Conservation (phyloP, 2,113 vertebrate species). For the Poicephalus gulielmi region DNA sequence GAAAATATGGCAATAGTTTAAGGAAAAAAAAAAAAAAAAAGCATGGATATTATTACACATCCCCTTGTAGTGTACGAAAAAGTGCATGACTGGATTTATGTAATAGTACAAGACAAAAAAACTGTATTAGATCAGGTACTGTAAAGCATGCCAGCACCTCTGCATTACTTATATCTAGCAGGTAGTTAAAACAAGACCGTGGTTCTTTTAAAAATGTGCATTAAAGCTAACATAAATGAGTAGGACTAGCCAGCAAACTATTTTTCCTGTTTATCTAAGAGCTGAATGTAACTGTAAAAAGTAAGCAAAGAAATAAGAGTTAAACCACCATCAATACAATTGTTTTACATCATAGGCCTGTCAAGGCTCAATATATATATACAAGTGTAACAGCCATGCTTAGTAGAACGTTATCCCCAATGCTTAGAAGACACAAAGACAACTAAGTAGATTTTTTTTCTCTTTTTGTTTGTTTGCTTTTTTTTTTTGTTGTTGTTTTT, state of each 20-base stretch:
- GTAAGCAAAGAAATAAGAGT: conserved; percentile 78
- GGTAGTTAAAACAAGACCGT: conserved; percentile 94
- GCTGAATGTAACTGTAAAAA: conserved; percentile 91
- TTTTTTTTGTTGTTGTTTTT: background rate
- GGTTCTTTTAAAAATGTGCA: conserved; percentile 84
- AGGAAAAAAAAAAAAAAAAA: conserved; percentile 74
- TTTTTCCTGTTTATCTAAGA: conserved; percentile 88
- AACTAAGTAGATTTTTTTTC: conserved; percentile 78
- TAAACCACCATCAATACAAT: conserved; percentile 95
- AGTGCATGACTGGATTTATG: conserved; percentile 95
- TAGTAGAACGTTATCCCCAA: conserved; percentile 90
- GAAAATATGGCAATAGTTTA: conserved; percentile 81
- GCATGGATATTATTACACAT: conserved; percentile 92
- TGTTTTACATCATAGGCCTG: conserved; percentile 96
- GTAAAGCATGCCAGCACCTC: conserved; percentile 94
- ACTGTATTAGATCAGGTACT: conserved; percentile 85
- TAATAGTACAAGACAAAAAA: conserved; percentile 86
- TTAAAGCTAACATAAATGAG: conserved; percentile 93
- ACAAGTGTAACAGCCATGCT: conserved; percentile 98
- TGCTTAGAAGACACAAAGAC: conserved; percentile 96
- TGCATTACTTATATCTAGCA: conserved; percentile 87
- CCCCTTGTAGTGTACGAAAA: conserved; percentile 92
- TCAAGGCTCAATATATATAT: conserved; percentile 92
- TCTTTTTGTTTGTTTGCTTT: conserved; percentile 64
- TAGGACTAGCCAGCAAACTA: conserved; percentile 92